These are phyloP conservation scores for Sceloporus tristichus DNA, from an alignment of 2,113 vertebrate genomes.

Conservation along the genomic window DNA sequence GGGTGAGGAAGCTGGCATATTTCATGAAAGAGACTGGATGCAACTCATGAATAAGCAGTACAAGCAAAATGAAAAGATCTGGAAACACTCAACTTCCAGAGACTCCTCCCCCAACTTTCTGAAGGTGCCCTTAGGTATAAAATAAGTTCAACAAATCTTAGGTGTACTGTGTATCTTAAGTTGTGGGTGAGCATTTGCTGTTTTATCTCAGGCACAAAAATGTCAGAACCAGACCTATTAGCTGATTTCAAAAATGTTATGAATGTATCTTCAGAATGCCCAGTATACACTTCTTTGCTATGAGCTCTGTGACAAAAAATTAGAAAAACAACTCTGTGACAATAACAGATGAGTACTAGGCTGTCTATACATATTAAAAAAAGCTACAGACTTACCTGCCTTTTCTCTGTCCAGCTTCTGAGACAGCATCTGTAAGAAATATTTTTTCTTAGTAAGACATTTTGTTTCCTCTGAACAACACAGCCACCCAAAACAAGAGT, in stretches of 20 bases:
- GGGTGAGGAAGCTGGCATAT: no score
- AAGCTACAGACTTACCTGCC: constrained; percentile 81
- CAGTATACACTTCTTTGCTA: neutral
- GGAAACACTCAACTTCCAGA: no score
- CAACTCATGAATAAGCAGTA: neutral
- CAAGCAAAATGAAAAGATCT: no score
- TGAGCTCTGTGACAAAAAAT: no score
- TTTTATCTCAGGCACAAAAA: neutral
- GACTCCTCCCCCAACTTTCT: no score
- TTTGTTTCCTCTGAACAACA: constrained; percentile 14
- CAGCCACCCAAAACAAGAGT: constrained; percentile 23
- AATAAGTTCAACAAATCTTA: no score
- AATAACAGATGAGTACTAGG: constrained; percentile 24
- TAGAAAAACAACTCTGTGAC: constrained; percentile 22
- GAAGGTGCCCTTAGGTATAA: no score
- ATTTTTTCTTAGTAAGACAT: constrained; percentile 60
- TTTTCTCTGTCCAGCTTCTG: constrained; percentile 76
- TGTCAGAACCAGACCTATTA: neutral
- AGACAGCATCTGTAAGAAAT: constrained; percentile 80
- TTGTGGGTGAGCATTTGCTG: neutral
- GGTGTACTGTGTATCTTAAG: neutral
- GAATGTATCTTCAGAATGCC: neutral
- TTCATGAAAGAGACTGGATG: no score
- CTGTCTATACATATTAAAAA: neutral
- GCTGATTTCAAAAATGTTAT: accelerated